Evolutionary conservation across 2,888 invertebrate species (phyloP).

Genomic region (Drosophila macrospina): DNA sequence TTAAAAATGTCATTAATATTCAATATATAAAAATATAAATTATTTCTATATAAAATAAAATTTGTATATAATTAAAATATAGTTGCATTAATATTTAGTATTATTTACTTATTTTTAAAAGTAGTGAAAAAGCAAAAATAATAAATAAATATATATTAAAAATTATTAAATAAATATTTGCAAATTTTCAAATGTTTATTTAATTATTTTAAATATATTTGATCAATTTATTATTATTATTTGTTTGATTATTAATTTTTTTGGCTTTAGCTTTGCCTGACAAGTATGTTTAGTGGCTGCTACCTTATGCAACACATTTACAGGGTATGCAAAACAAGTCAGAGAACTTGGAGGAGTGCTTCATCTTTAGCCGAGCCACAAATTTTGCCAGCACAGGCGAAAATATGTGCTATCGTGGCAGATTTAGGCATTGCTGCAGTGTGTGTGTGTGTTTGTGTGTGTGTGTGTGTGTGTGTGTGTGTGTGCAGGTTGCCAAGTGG

Average conservation of each 20-base stretch:
- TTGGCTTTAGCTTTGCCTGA: neutral
- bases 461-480: neutral
- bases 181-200: too few relatives aligned
- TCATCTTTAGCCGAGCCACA: constrained; percentile 52
- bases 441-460: constrained; percentile 1
- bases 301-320: neutral
- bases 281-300: neutral
- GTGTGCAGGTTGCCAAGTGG: constrained; percentile 4
- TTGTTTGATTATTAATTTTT: too few relatives aligned
- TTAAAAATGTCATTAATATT: too few relatives aligned
- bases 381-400: constrained; percentile 67
- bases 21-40: too few relatives aligned
- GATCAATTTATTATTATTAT: too few relatives aligned
- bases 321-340: constrained; percentile 27
- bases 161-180: too few relatives aligned
- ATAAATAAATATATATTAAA: too few relatives aligned
- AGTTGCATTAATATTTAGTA: too few relatives aligned
- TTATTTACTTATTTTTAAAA: too few relatives aligned
- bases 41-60: neutral
- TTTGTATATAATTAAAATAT: too few relatives aligned
- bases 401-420: constrained; percentile 65
- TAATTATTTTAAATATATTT: too few relatives aligned
- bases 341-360: constrained; percentile 12
- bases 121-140: too few relatives aligned
- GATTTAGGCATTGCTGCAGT: constrained; percentile 38